phyloP scores from a whole-genome alignment of 2,113 vertebrate genomes.

The Osmerus mordax region DNA sequence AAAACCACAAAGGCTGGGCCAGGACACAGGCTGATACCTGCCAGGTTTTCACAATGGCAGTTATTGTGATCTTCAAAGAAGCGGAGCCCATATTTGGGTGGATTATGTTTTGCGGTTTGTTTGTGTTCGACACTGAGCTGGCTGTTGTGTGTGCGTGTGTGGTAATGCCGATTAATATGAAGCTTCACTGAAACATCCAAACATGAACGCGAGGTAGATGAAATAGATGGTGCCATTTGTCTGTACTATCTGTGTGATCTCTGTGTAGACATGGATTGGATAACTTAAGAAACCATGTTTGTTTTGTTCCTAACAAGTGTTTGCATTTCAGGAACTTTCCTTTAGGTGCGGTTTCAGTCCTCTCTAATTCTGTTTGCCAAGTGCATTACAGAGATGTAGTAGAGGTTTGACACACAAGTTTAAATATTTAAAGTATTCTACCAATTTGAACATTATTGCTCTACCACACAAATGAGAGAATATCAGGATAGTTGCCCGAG shows the following conservation, averaged over 20 bases:
- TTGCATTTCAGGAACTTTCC: conserved; percentile 13
- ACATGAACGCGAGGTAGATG: conserved; percentile 35
- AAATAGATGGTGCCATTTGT: conserved; percentile 44
- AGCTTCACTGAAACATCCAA: conserved; percentile 27
- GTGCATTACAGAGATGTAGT: conserved; percentile 14
- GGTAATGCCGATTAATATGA: conserved; percentile 37
- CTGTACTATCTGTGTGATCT: conserved; percentile 34
- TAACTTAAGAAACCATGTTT: conserved; percentile 37
- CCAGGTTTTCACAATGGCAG: conserved; percentile 41
- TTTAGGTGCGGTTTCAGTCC: conserved; percentile 21
- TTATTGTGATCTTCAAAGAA: conserved; percentile 59
- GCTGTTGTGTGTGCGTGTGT: conserved; percentile 28
- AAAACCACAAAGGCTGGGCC: conserved; percentile 42
- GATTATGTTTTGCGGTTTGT: conserved; percentile 43
- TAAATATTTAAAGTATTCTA: too few relatives aligned
- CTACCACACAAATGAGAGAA: too few relatives aligned
- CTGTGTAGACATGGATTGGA: conserved; percentile 35
- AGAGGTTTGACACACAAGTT: neutral
- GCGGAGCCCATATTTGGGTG: conserved; percentile 48
- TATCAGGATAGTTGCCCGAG: too few relatives aligned
- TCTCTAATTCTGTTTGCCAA: conserved; percentile 24
- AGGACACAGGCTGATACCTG: conserved; percentile 38
- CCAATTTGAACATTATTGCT: too few relatives aligned
- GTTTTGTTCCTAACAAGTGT: conserved; percentile 38
- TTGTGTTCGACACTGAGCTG: conserved; percentile 47